Conservation (phyloP, 2,888 invertebrate species). For the Latrodectus elegans region DNA sequence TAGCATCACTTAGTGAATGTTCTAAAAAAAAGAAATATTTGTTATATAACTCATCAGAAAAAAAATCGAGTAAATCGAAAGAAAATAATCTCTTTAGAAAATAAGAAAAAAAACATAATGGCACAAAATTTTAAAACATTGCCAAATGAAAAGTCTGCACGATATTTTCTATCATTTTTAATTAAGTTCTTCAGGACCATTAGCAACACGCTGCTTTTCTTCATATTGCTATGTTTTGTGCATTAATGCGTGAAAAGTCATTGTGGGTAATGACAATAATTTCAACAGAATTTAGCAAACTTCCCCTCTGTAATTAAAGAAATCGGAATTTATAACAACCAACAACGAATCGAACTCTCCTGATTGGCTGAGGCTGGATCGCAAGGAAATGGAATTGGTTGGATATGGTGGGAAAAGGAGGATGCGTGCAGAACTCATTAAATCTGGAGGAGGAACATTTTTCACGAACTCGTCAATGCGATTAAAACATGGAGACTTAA, state of each 20-base stretch:
- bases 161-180: slow-evolving; percentile 14
- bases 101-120: no score
- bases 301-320: slow-evolving; percentile 55
- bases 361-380: slow-evolving; percentile 31
- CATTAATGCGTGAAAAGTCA: slow-evolving; percentile 38
- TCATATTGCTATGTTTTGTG: background rate
- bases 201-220: slow-evolving; percentile 16
- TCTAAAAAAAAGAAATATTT: no score
- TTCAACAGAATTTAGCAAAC: slow-evolving; percentile 29
- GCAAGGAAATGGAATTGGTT: slow-evolving; percentile 5
- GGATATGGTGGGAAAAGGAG: background rate
- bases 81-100: no score
- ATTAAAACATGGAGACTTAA: slow-evolving; percentile 38
- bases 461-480: slow-evolving; percentile 47
- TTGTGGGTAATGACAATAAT: slow-evolving; percentile 53
- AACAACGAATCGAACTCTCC: background rate
- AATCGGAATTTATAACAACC: slow-evolving; percentile 44
- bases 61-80: no score
- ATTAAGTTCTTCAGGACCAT: slow-evolving; percentile 52
- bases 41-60: no score
- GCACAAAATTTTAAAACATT: background rate
- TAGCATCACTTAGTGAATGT: no score
- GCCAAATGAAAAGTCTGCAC: background rate
- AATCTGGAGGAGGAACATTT: slow-evolving; percentile 41
- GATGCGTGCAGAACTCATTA: slow-evolving; percentile 39